Conservation (phyloP, 2,797 vertebrate species). For the Poeciliopsis presidionis region DNA sequence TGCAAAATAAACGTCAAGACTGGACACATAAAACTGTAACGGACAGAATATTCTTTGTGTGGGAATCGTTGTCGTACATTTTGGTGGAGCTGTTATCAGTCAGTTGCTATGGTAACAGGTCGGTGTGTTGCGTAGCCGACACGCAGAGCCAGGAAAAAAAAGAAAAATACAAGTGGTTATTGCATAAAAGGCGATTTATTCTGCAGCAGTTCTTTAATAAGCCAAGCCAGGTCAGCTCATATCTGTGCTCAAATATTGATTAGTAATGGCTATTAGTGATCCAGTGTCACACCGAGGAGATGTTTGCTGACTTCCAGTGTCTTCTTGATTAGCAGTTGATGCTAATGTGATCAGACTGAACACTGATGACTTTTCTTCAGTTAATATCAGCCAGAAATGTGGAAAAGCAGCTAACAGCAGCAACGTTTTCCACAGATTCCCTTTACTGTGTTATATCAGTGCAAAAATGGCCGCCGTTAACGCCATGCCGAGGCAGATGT, state of each 20-base stretch:
- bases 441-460: not conserved
- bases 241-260: slow-evolving; percentile 1
- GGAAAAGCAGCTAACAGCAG: not conserved
- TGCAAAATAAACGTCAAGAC: too few species aligned
- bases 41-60: too few species aligned
- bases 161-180: not conserved
- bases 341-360: not conserved
- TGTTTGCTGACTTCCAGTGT: not conserved
- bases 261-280: not conserved
- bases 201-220: not conserved
- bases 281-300: not conserved
- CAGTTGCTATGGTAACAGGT: too few species aligned
- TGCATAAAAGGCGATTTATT: not conserved
- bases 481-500: not conserved
- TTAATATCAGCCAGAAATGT: not conserved
- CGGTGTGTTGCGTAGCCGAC: too few species aligned
- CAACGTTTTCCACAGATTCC: not conserved
- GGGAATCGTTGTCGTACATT: too few species aligned
- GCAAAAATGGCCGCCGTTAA: slow-evolving; percentile 1
- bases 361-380: not conserved
- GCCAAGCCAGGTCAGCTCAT: not conserved
- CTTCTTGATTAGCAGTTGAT: not conserved
- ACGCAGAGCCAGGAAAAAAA: too few species aligned
- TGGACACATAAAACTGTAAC: too few species aligned
- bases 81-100: too few species aligned